Percentiles rank a stretch among this genome's conserved stretches.
Evolutionary conservation across 2,113 vertebrate genomes (phyloP).

Genomic region (Pseudorasbora parva): DNA sequence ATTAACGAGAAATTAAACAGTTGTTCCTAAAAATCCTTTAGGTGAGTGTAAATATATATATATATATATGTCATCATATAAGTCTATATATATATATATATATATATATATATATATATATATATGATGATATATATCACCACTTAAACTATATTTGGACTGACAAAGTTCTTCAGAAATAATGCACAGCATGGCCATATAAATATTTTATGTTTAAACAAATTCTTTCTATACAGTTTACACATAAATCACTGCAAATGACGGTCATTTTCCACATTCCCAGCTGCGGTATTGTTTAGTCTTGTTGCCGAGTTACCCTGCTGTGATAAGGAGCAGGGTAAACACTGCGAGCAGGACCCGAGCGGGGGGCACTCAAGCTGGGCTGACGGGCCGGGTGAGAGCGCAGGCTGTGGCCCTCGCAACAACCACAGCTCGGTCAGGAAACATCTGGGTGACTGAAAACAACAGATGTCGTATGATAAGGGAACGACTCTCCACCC

Average conservation of each 20-base stretch:
- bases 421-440: slow-evolving; percentile 77
- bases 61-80: too few species aligned
- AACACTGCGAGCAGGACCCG: slow-evolving; percentile 69
- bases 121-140: slow-evolving; percentile 2
- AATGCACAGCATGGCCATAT: not conserved
- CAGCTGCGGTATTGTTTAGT: slow-evolving; percentile 64
- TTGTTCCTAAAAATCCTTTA: too few species aligned
- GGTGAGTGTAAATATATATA: too few species aligned
- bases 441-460: slow-evolving; percentile 87
- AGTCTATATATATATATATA: too few species aligned
- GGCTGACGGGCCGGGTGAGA: slow-evolving; percentile 58
- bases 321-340: slow-evolving; percentile 67
- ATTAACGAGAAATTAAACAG: too few species aligned
- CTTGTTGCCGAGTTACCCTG: slow-evolving; percentile 69
- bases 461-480: slow-evolving; percentile 81
- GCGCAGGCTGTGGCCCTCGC: slow-evolving; percentile 58
- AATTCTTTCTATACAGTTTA: not conserved
- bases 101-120: too few species aligned
- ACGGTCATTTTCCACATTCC: slow-evolving; percentile 13
- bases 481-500: slow-evolving; percentile 59
- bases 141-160: slow-evolving; percentile 10
- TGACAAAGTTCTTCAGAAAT: not conserved
- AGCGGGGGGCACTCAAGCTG: slow-evolving; percentile 59
- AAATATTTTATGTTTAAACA: not conserved
- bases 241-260: not conserved